Conservation (phyloP, 2,113 vertebrate species). For the Ailuropoda melanoleuca region DNA sequence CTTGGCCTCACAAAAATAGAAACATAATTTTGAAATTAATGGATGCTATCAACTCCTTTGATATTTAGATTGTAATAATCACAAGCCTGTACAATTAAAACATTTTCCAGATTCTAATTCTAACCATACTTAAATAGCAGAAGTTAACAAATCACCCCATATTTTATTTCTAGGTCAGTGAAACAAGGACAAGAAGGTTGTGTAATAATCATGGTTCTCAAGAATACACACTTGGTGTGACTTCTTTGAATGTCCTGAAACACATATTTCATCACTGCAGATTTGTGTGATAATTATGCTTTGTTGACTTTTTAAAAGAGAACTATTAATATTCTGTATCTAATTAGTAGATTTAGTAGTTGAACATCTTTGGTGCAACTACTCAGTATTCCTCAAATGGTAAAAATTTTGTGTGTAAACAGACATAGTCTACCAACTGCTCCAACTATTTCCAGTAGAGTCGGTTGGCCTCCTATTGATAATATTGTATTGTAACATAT, state of each 20-base stretch:
- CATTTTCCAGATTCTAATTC: neutral
- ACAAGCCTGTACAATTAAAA: neutral
- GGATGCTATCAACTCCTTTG: neutral
- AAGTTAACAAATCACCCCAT: neutral
- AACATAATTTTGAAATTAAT: constrained; percentile 47
- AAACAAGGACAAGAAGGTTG: neutral
- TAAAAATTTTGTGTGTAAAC: neutral
- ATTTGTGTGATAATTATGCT: neutral
- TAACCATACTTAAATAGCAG: neutral
- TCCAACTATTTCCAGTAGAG: neutral
- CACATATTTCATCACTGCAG: neutral
- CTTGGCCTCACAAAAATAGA: constrained; percentile 16
- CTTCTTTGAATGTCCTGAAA: neutral
- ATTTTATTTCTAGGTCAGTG: constrained; percentile 12
- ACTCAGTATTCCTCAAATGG: neutral
- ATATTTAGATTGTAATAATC: constrained; percentile 21
- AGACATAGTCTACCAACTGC: neutral
- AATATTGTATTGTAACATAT: neutral
- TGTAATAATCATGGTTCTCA: neutral
- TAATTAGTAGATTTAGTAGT: neutral
- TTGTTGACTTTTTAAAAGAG: neutral
- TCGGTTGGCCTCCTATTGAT: neutral
- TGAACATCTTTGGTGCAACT: neutral
- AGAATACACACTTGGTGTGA: neutral
- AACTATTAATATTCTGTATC: neutral